Evolutionary conservation across 1,140 invertebrate genomes (phyloP).

Genomic region (Anastrepha ludens): DNA sequence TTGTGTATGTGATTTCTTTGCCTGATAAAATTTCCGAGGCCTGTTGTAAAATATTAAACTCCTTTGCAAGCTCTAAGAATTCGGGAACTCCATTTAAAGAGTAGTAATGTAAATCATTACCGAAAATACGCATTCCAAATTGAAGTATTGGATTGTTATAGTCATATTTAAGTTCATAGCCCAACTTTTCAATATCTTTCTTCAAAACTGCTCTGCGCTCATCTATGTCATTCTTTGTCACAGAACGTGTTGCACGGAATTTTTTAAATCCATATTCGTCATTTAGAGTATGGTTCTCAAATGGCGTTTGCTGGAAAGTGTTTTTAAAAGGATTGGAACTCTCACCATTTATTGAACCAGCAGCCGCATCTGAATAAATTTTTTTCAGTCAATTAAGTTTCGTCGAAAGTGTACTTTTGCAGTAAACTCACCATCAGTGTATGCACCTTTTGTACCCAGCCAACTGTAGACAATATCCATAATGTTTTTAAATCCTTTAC

Average conservation of each 20-base stretch:
- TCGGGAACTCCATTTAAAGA: constrained; percentile 81
- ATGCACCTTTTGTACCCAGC: constrained; percentile 66
- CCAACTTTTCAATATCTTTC: constrained; percentile 64
- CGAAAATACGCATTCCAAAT: constrained; percentile 81
- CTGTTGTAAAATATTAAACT: constrained; percentile 81
- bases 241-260: constrained; percentile 57
- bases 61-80: constrained; percentile 78
- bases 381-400: neutral
- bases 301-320: neutral
- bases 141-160: constrained; percentile 77
- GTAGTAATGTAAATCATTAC: constrained; percentile 85
- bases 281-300: constrained; percentile 20
- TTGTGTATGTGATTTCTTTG: constrained; percentile 86
- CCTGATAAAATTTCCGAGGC: constrained; percentile 84
- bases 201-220: constrained; percentile 58
- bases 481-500: constrained; percentile 76
- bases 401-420: neutral
- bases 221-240: constrained; percentile 15
- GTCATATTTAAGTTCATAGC: constrained; percentile 73
- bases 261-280: constrained; percentile 62
- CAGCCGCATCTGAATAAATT: neutral
- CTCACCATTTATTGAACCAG: neutral
- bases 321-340: neutral
- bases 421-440: constrained; percentile 62
- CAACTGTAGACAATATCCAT: constrained; percentile 67